These are phyloP conservation scores for Gambelia wislizenii DNA, from an alignment of 2,797 vertebrate genomes.

Conservation along the genomic window DNA sequence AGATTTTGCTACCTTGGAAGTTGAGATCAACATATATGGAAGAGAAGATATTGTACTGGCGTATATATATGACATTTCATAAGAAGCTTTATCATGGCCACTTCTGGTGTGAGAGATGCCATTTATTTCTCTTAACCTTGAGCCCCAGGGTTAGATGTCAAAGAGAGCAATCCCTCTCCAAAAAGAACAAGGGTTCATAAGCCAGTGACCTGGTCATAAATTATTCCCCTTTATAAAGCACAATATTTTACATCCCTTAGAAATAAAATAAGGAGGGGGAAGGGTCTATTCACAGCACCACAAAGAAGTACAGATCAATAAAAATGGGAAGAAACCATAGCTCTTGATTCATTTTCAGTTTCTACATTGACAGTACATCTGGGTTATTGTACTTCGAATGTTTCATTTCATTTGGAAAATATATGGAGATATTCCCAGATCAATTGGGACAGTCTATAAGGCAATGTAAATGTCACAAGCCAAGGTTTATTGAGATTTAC, in stretches of 20 bases:
- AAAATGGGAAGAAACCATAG: slow-evolving; percentile 33
- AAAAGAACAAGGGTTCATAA: slow-evolving; percentile 9
- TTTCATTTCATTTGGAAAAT: slow-evolving; percentile 67
- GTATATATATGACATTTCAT: slow-evolving; percentile 54
- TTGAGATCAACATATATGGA: slow-evolving; percentile 26
- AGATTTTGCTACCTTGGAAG: slow-evolving; percentile 39
- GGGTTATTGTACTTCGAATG: slow-evolving; percentile 51
- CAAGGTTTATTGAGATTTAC: slow-evolving; percentile 73
- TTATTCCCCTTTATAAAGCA: not conserved
- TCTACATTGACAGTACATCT: slow-evolving; percentile 36
- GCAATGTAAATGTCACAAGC: slow-evolving; percentile 77
- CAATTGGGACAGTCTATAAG: slow-evolving; percentile 69
- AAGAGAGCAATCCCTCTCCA: slow-evolving; percentile 36
- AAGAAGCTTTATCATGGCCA: slow-evolving; percentile 36
- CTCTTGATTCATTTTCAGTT: slow-evolving; percentile 38
- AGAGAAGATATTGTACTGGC: not conserved
- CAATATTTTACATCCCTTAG: slow-evolving; percentile 24
- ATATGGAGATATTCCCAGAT: slow-evolving; percentile 53
- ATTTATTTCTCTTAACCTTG: slow-evolving; percentile 53
- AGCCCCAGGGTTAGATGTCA: slow-evolving; percentile 28
- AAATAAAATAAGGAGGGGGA: slow-evolving; percentile 23
- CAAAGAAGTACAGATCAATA: slow-evolving; percentile 39
- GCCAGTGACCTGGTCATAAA: slow-evolving; percentile 34
- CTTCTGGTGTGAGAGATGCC: slow-evolving; percentile 47
- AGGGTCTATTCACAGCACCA: not conserved